These are phyloP conservation scores for Protosalanx chinensis DNA, from an alignment of 2,797 vertebrate genomes.

Conservation along the genomic window DNA sequence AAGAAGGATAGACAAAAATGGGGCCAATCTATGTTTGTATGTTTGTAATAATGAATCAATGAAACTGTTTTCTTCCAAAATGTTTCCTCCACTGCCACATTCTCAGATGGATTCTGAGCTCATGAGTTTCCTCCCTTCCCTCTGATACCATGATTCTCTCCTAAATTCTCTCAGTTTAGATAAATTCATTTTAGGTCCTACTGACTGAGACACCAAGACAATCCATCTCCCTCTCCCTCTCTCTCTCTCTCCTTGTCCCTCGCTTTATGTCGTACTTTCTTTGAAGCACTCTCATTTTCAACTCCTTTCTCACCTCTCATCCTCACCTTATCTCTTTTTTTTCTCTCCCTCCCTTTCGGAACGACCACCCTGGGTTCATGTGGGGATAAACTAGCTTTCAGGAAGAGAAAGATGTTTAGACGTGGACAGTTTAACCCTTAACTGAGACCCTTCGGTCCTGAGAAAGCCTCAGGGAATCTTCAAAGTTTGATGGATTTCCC, in stretches of 20 bases:
- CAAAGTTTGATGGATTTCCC: too few relatives aligned
- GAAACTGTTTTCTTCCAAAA: background rate
- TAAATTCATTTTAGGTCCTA: background rate
- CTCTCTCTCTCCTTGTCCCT: background rate
- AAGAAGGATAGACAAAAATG: background rate
- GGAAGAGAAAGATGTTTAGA: too few relatives aligned
- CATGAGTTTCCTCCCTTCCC: background rate
- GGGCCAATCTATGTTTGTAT: background rate
- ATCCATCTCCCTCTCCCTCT: background rate
- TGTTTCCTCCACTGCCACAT: background rate
- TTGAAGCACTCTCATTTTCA: background rate
- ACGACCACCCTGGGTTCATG: too few relatives aligned
- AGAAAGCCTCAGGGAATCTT: too few relatives aligned
- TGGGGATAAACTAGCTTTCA: too few relatives aligned
- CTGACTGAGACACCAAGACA: slow-evolving; percentile 8
- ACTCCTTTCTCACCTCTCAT: background rate
- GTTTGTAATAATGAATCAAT: too few relatives aligned
- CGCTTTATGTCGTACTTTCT: background rate
- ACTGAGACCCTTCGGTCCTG: too few relatives aligned
- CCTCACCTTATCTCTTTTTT: slow-evolving; percentile 20
- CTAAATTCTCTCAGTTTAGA: background rate
- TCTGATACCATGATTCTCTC: too few relatives aligned
- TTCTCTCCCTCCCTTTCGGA: slow-evolving; percentile 11
- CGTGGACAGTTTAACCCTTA: too few relatives aligned
- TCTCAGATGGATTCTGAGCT: background rate